Evolutionary conservation across 2,888 invertebrate genomes (phyloP), one percentile per base, ranked within the genome.

Genomic region (Psylliodes chrysocephalus): DNA sequence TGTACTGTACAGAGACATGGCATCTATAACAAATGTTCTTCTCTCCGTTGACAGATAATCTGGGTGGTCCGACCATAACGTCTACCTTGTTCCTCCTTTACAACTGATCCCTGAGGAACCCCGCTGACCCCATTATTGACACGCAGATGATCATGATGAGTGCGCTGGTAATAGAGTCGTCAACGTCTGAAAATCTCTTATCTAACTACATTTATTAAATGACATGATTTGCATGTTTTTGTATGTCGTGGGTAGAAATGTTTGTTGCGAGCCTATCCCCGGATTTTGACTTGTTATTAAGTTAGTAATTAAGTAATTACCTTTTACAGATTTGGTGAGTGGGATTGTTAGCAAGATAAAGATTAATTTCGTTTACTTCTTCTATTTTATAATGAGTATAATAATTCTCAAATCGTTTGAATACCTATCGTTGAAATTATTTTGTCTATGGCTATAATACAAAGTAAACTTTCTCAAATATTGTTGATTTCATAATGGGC

Each of bases 131-230:
- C 59, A 68, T 69, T 68, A 71, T 69, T 69, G 66, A 69, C 69
- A 57, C 64, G 53, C 55, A 59, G 56, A 72, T 72, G 71, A 74
- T 74, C 71, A 71, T 57, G 28, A 47, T 33, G 22, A 22, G 22
- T 40, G 47, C 51, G 53, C 47, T 53, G 59, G 68, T 71, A 73
- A 74, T 74, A 73, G 74, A 74, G 71, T 71, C 71, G 72, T 74
- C 72, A 71, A 71, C 71, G 55, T 52, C 46, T 63, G 61, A 65
- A 68, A 67, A 67, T 69, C 18, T 17, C 59, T 71, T 72, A 68
- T 72, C 68, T 63, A 69, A 71, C 65, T 67, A 70, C 63, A 66
- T 66, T 70, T 72, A 72, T 72, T 71, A 71, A 70, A 72, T 28
- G 69, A 49, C 51, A 64, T 73, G 73, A 73, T 73, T 72, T 72